A percentile compares a stretch with the other conserved stretches of the same genome.
These are phyloP conservation scores for Pollenia angustigena DNA, from an alignment of 2,888 invertebrate species.

Conservation along the genomic window DNA sequence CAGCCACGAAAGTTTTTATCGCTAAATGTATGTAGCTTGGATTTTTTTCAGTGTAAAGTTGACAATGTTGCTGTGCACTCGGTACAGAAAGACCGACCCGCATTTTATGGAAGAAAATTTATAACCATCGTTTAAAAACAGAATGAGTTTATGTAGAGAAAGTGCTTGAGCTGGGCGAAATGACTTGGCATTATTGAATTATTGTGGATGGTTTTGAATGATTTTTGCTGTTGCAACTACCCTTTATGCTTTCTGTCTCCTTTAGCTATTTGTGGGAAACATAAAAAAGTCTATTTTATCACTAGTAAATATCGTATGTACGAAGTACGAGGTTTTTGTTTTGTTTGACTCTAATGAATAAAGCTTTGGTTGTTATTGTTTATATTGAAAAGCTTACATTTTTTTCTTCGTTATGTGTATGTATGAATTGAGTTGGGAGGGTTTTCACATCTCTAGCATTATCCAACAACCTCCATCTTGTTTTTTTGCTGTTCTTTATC, in stretches of 20 bases:
- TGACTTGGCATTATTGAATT: slow-evolving; percentile 42
- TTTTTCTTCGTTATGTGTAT: background rate
- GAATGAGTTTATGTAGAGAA: slow-evolving; percentile 3
- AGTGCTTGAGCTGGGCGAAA: slow-evolving; percentile 23
- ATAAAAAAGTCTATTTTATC: slow-evolving; percentile 66
- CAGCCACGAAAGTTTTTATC: too few species aligned
- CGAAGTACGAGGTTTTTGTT: slow-evolving; percentile 19
- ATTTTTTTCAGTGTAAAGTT: background rate
- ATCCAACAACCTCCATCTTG: slow-evolving; percentile 11
- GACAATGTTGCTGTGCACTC: slow-evolving; percentile 30
- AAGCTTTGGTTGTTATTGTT: slow-evolving; percentile 48
- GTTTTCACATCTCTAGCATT: slow-evolving; percentile 17
- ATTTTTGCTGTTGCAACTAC: slow-evolving; percentile 34
- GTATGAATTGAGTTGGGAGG: background rate
- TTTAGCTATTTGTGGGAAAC: slow-evolving; percentile 42
- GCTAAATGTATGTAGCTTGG: too few species aligned
- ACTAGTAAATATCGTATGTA: background rate
- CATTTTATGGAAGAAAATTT: slow-evolving; percentile 42
- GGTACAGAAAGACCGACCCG: slow-evolving; percentile 21
- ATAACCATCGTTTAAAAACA: slow-evolving; percentile 21
- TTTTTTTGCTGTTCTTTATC: slow-evolving; percentile 23
- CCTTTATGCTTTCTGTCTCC: slow-evolving; percentile 43
- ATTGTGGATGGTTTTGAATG: slow-evolving; percentile 7
- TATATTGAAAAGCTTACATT: slow-evolving; percentile 34
- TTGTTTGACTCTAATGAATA: slow-evolving; percentile 27